Evolutionary conservation across 2,888 invertebrate genomes (phyloP).

Genomic region (Tenthredo livida): DNA sequence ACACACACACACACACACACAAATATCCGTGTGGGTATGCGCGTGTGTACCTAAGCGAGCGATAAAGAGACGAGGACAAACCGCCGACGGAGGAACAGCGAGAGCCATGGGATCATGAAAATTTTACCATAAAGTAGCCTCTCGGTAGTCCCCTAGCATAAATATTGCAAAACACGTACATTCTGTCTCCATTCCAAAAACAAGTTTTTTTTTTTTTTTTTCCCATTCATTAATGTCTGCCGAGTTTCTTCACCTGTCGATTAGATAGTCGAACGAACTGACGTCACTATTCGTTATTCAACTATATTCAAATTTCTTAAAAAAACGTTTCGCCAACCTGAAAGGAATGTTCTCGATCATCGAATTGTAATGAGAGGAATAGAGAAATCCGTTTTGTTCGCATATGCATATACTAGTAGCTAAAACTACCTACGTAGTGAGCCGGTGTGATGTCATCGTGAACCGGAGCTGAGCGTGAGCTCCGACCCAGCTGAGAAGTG

Average conservation of each 20-base stretch:
- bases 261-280: not conserved
- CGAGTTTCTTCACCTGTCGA: not conserved
- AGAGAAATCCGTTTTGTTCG: conserved; percentile 1
- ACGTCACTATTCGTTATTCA: not conserved
- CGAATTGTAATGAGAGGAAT: not conserved
- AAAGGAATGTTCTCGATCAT: conserved; percentile 7
- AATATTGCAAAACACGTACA: not conserved
- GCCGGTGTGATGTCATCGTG: conserved; percentile 65
- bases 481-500: conserved; percentile 21
- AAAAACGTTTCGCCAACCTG: not conserved
- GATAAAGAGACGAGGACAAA: conserved; percentile 26
- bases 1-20: too few species aligned
- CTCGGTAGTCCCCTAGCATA: not conserved
- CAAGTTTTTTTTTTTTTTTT: not conserved
- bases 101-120: not conserved
- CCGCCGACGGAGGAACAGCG: not conserved
- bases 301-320: not conserved
- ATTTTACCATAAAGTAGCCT: not conserved
- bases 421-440: conserved; percentile 53
- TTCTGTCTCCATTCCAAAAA: not conserved
- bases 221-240: not conserved
- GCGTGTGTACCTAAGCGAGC: not conserved
- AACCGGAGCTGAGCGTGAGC: conserved; percentile 60
- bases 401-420: not conserved
- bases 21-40: not conserved